Evolutionary conservation across 2,113 vertebrate species (phyloP), one percentile per base, ranked within the genome.

Genomic region (Chaetodon auriga): DNA sequence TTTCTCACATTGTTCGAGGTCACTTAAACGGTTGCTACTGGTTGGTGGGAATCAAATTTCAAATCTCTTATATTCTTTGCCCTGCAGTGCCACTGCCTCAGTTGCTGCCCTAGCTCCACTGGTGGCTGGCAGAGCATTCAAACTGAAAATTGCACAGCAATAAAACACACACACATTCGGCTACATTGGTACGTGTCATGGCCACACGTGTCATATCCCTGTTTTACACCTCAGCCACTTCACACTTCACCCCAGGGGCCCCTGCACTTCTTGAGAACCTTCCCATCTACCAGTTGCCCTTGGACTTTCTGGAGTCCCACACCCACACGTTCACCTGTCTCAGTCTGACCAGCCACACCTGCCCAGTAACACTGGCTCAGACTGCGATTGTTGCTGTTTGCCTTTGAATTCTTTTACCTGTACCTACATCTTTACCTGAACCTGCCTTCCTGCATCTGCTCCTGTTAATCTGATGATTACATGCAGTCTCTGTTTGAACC

Each of bases 1-100:
- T 45, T 68, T 51, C 2, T 9, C 68, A 60, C 75, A 49, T 41
- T 72, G 55, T 75, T 75, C 23, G 63, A 64, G 49, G 66, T 10
- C 0, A 58, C 38, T 72, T 54, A 64, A 23, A 63, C 13, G 21
- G 35, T 25, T 8, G 1, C 25, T 61, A 16, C 38, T 36, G 48
- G 43, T 41, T 38, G 30, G 11, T 48, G 7, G 36, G 21, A 65
- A 54, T 36, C n/a, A 1, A n/a, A 74, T 64, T 69, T 84, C 7
- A 46, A 48, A 71, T 62, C 36, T 38, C 58, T 6, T 41, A 21
- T 61, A 55, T 71, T 41, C 16, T 54, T 30, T 41, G 15, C 6
- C 74, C 55, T 78, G 68, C 48, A 35, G 41, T 45, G 73, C 57
- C 36, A 19, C 25, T 21, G 76, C 48, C 30, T 30, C 49, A 51